phyloP scores from a whole-genome alignment of 2,113 vertebrate species.

The Melospiza melodia region DNA sequence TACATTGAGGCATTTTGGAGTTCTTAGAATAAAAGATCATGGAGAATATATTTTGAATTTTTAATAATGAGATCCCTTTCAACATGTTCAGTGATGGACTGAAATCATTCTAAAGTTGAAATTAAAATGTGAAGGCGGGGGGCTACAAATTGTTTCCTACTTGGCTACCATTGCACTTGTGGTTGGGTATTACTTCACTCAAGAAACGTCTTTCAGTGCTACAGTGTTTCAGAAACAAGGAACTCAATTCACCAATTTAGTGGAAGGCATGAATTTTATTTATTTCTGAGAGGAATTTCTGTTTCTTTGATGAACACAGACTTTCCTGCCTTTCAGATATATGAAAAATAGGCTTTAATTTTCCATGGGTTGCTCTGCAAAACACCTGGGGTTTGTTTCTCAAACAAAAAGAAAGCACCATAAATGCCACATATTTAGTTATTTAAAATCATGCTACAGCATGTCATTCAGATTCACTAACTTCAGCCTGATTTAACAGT shows the following conservation, averaged over 20 bases:
- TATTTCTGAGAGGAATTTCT: not conserved
- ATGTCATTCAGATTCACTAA: constrained; percentile 33
- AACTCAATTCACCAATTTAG: not conserved
- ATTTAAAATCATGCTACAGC: constrained; percentile 33
- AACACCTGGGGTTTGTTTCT: not conserved
- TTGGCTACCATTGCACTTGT: not conserved
- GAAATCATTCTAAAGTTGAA: constrained; percentile 34
- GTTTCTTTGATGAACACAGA: not conserved
- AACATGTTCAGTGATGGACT: constrained; percentile 34
- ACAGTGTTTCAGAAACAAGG: not conserved
- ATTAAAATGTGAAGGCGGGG: constrained; percentile 28
- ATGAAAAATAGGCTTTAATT: constrained; percentile 8
- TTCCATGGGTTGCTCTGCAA: not conserved
- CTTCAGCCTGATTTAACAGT: constrained; percentile 52
- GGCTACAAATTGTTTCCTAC: not conserved
- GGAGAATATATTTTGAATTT: constrained; percentile 63
- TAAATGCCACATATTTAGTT: not conserved
- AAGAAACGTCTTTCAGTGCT: not conserved
- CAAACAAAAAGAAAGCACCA: not conserved
- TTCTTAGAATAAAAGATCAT: constrained; percentile 57
- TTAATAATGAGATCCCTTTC: constrained; percentile 56
- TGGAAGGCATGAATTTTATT: not conserved
- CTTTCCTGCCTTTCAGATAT: not conserved
- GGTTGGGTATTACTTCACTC: not conserved
- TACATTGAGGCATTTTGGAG: constrained; percentile 60